phyloP scores from a whole-genome alignment of 2,888 invertebrate species.

The Onthophagus sagittarius region DNA sequence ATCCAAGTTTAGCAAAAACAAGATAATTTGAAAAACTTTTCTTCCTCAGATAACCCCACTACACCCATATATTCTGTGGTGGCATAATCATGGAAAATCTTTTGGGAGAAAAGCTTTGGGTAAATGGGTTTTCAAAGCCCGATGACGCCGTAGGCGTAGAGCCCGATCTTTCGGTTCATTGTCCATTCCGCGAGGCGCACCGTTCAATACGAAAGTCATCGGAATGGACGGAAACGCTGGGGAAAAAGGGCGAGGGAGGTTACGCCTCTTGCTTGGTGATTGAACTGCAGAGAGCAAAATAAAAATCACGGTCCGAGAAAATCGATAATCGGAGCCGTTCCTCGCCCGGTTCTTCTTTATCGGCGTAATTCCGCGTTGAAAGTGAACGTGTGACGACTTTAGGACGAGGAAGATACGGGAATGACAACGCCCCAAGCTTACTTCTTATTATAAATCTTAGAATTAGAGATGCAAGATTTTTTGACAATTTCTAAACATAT shows the following conservation, averaged over 20 bases:
- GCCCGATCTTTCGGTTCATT: background rate
- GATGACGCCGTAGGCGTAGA: background rate
- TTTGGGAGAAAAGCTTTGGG: background rate
- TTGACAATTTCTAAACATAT: too few relatives aligned
- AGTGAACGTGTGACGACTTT: background rate
- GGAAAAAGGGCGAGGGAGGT: background rate
- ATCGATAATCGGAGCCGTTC: conserved; percentile 1
- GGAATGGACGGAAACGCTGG: background rate
- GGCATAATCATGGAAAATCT: background rate
- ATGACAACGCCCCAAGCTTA: background rate
- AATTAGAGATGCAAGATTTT: too few relatives aligned
- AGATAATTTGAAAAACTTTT: background rate
- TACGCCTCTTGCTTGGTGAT: conserved; percentile 1
- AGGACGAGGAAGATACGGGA: background rate
- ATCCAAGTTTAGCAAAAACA: background rate
- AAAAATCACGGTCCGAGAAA: conserved; percentile 3
- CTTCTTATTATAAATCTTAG: too few relatives aligned
- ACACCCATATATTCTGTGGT: background rate
- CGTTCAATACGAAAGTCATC: conserved; percentile 4
- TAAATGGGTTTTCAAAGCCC: background rate
- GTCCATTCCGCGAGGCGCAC: background rate
- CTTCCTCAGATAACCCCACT: background rate
- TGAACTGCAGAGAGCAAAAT: conserved; percentile 7
- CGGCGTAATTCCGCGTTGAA: conserved; percentile 6
- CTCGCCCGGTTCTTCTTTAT: conserved; percentile 2